Base-by-base conservation (phyloP, 1,140 invertebrate species). In the Atta cephalotes region DNA sequence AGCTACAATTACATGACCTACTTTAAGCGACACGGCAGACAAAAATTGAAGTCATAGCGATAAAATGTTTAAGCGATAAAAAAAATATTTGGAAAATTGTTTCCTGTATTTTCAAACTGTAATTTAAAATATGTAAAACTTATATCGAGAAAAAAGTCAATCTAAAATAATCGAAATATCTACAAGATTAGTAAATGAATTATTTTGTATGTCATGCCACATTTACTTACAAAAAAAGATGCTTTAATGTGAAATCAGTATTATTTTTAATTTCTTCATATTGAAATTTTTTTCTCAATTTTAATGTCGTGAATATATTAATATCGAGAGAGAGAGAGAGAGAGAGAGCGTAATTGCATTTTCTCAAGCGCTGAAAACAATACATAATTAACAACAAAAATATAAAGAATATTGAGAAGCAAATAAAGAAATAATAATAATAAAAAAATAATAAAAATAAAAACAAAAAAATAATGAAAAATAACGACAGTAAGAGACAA, bases 1-100 rank as follows among this genome's bases (percentile, higher is more conserved):
- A 3, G 14, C 28, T 56, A 70, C 60, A 79, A 79, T 79, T 79
- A 65, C 60, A 79, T 28, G 31, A 71, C 35, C 35, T 81, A 71
- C 35, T 81, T 72, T 58, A 28, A 45, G 31, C 31, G 70, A 49
- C 25, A 25, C 31, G 16, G 16, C 5, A 56, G 65, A 71, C 51
- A 25, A 49, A 81, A 21, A 21, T 58, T 28, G 18, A 9, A 31
- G 31, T 12, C 6, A 56, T 31, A 3, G 49, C 16, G 5, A 16
- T 39, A 39, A 71, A 71, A 70, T 56, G 35, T 12, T 4, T 25
- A 70, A 70, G 39, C 9, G 4, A 25, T 21, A 18, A 39, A 10
- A 39, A 76, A 10, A 16, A 16, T 53, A 16, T 72, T 72, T 16
- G 31, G 14, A 9, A 39, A 21, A 10, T 60, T 25, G 0, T 28